A percentile compares a stretch with the other conserved stretches of the same genome.
phyloP scores from a whole-genome alignment of 1,140 invertebrate species.

The Microplitis demolitor region DNA sequence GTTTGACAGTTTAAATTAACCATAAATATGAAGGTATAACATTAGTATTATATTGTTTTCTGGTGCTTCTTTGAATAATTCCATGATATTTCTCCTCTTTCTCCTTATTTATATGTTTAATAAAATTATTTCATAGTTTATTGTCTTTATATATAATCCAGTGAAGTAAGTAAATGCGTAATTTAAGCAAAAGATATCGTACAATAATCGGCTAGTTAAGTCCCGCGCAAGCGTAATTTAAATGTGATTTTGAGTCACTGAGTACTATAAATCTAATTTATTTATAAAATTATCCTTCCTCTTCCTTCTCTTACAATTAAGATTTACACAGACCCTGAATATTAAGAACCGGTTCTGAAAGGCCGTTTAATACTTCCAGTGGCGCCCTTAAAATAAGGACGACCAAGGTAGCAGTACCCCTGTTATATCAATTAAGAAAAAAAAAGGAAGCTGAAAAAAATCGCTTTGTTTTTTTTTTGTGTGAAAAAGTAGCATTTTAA shows the following conservation, averaged over 20 bases:
- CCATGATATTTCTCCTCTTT: neutral
- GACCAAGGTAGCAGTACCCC: too few relatives aligned
- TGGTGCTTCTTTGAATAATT: neutral
- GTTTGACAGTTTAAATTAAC: too few relatives aligned
- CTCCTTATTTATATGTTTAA: neutral
- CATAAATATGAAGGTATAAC: neutral
- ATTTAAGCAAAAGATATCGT: neutral
- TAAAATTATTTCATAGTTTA: neutral
- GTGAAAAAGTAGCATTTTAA: too few relatives aligned
- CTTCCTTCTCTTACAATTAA: too few relatives aligned
- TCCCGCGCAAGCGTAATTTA: neutral
- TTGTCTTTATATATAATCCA: neutral
- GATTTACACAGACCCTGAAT: too few relatives aligned
- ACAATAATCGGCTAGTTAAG: neutral
- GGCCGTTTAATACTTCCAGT: too few relatives aligned
- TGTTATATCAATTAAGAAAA: too few relatives aligned
- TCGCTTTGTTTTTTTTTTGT: too few relatives aligned
- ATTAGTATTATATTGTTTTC: neutral
- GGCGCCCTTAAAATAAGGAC: too few relatives aligned
- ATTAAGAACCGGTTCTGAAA: too few relatives aligned
- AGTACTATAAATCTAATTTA: constrained; percentile 1
- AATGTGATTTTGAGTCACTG: neutral
- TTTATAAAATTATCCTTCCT: too few relatives aligned
- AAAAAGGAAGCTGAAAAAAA: too few relatives aligned
- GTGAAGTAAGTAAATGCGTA: neutral